Evolutionary conservation across 1,140 invertebrate genomes (phyloP), one percentile per base, ranked within the genome.

Genomic region (Anoplolepis gracilipes): DNA sequence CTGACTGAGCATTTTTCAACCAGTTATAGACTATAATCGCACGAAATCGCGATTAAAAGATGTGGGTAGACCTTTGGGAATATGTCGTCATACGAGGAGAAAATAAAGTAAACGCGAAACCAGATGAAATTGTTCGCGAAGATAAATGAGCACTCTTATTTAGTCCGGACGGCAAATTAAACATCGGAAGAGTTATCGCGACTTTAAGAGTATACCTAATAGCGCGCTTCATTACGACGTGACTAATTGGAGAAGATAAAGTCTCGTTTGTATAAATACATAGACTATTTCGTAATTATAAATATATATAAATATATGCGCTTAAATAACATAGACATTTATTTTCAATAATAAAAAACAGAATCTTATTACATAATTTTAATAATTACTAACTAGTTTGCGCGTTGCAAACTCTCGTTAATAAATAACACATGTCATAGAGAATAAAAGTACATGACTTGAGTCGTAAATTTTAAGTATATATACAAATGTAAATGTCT

Each of bases 71-170:
- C 6, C n/a, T 64, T 25, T 10, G n/a, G 16, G 22, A 39, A 30
- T 69, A 69, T 69, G 11, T 79, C 22, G 42, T 67, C 33, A 1
- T 16, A 33, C 30, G 25, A 11, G 13, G 30, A 10, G 30, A 64
- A 42, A 57, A 36, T 55, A 28, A 28, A 69, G 22, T 64, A 64
- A 79, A 67, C 42, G 22, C n/a, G 62, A 79, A 69, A 69, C 46
- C 77, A 46, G 46, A 57, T 79, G 49, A 79, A 16, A 79, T 22
- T 22, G 22, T 69, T 79, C 49, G 77, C 33, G 5, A 39, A 69
- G 64, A 69, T 55, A 57, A 79, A 69, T 69, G 67, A 79, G 76
- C 19, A 55, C 16, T 30, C 76, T 67, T 69, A 55, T 79, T 69
- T 69, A 33, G 5, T 30, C 30, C 46, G 33, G 30, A 79, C 76